phyloP scores from a whole-genome alignment of 2,888 invertebrate species.

The Trissonchulus latispiculum region DNA sequence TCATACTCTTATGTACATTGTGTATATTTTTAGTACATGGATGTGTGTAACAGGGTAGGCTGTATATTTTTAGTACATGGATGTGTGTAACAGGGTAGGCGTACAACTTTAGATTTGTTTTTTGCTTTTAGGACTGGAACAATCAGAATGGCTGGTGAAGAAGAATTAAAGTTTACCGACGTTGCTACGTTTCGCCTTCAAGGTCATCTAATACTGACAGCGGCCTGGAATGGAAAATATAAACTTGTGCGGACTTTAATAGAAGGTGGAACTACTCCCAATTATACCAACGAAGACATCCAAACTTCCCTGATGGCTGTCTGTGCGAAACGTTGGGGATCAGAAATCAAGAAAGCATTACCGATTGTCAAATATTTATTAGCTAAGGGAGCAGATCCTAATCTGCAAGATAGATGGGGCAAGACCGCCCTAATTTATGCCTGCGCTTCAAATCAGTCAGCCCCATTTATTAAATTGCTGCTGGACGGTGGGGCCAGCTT shows the following conservation, averaged over 20 bases:
- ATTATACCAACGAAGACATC: background rate
- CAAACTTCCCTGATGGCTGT: conserved; percentile 9
- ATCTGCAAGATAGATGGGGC: conserved; percentile 9
- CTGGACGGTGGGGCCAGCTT: background rate
- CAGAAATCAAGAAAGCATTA: background rate
- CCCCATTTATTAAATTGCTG: background rate
- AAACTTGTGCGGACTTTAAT: conserved; percentile 14
- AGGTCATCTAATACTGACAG: background rate
- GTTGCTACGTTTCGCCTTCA: background rate
- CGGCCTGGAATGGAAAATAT: background rate
- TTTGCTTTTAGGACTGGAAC: background rate
- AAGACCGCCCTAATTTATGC: conserved; percentile 19
- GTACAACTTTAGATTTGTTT: no score
- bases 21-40: no score
- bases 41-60: no score
- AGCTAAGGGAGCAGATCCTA: background rate
- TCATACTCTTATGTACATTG: no score
- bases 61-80: no score
- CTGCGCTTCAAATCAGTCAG: background rate
- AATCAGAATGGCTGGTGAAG: background rate
- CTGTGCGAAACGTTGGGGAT: background rate
- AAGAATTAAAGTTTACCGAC: background rate
- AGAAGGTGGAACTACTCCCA: conserved; percentile 7
- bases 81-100: no score
- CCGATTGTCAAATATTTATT: background rate